A percentile compares a stretch with the other conserved stretches of the same genome.
Conservation (phyloP, 1,140 invertebrate species). For the Paracyclopina nana region DNA sequence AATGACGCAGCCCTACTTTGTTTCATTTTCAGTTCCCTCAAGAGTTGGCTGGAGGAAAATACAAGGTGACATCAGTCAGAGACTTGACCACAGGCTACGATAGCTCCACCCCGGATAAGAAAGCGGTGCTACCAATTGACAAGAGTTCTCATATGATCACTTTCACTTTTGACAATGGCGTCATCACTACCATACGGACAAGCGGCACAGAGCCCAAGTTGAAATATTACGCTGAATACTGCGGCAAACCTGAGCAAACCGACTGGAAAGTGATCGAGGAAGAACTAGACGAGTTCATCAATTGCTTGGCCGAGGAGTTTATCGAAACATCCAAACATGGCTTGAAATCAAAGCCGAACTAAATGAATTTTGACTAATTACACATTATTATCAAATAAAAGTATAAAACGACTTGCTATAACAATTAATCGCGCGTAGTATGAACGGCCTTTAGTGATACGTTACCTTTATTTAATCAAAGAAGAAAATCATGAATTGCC, state of each 20-base stretch:
- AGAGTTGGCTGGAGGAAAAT: neutral
- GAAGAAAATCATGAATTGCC: too few species aligned
- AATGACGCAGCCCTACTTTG: neutral
- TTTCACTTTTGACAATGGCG: slow-evolving; percentile 10
- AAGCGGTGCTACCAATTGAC: neutral
- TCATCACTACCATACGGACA: slow-evolving; percentile 1
- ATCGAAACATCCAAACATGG: too few species aligned
- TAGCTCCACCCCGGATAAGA: neutral
- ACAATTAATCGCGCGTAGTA: too few species aligned
- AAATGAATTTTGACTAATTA: too few species aligned
- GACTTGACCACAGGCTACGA: slow-evolving; percentile 13
- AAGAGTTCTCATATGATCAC: slow-evolving; percentile 9
- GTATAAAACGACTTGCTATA: too few species aligned
- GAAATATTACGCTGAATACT: slow-evolving; percentile 15
- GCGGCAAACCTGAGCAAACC: slow-evolving; percentile 6
- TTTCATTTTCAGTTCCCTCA: slow-evolving; percentile 11
- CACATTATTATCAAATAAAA: too few species aligned
- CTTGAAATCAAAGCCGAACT: too few species aligned
- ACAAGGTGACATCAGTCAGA: neutral
- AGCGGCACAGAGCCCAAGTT: slow-evolving; percentile 11
- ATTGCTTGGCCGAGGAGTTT: too few species aligned
- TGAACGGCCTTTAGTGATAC: too few species aligned
- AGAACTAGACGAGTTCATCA: too few species aligned
- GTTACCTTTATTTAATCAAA: too few species aligned
- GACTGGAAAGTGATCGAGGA: neutral